Base-by-base conservation (phyloP, 2,888 invertebrate species). In the Yponomeuta evonymella region DNA sequence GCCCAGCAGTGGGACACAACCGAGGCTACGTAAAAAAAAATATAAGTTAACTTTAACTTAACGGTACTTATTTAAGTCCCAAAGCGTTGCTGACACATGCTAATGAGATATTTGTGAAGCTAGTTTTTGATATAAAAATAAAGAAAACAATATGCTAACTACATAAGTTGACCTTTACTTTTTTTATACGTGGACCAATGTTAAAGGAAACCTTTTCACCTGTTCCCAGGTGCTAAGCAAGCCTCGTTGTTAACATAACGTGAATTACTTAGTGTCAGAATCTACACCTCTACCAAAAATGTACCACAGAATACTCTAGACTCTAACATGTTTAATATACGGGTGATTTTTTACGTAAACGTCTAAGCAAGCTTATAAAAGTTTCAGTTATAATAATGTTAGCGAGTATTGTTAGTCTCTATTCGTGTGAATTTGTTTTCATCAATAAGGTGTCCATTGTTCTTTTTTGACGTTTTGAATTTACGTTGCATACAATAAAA, bases 261-360 rank as follows among this genome's bases (percentile, higher is more conserved):
- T 67, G 43, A 67, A 67, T 67, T 67, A 67, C 30, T 36, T 12
- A 43, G 67, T 67, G 67, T 67, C 43, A 67, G 67, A 64, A 23
- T 64, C 29, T 64, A 29, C 64, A 64, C 64, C 64, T 64, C 51
- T 15, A 58, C 15, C 1, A 58, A 58, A 58, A 58, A 15, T 58
- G 3, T 15, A 58, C 51, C 15, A 15, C 5, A 15, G 15, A 15
- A 12, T 12, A 58, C 5, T 58, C 4, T 58, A 4, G 15, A 15
- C 51, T 58, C 15, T 58, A 58, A 15, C 15, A 5, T 4, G 15
- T 58, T 58, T 9, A 5, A 3, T 12, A 2, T 15, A 58, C 1
- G 51, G 15, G 15, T 58, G 15, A 58, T 15, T 58, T 58, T 58
- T 1, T 0, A 58, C 1, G 15, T 58, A 1, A 58, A 58, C 12